Conservation (phyloP, 1,140 invertebrate genomes). For the Nasonia giraulti region DNA sequence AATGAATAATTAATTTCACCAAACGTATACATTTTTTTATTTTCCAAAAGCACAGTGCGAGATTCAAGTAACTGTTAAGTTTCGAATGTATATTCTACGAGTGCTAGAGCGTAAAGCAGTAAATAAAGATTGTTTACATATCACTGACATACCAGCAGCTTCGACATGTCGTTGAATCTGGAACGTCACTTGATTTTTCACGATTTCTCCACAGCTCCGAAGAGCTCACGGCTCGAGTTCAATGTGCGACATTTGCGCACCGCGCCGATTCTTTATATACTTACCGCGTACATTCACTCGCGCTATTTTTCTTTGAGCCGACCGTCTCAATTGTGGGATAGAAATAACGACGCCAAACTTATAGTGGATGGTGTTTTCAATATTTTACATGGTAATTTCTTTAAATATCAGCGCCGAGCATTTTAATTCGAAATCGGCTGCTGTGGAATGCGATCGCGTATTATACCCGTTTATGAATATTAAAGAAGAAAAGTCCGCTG, state of each 20-base stretch:
- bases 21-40: no score
- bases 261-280: slow-evolving; percentile 61
- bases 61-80: no score
- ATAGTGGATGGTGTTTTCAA: neutral
- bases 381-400: neutral
- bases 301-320: slow-evolving; percentile 54
- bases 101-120: neutral
- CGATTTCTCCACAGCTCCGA: slow-evolving; percentile 43
- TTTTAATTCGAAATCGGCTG: neutral
- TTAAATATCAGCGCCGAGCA: neutral
- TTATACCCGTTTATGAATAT: no score
- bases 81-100: no score
- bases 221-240: slow-evolving; percentile 37
- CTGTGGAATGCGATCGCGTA: no score
- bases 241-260: slow-evolving; percentile 51
- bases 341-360: neutral
- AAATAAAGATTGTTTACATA: neutral
- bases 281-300: slow-evolving; percentile 63
- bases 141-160: neutral
- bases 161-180: slow-evolving; percentile 27
- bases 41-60: no score
- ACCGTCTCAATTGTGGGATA: neutral
- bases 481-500: no score
- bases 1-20: neutral
- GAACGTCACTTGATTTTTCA: slow-evolving; percentile 27